Percentiles rank a stretch among this genome's conserved stretches.
These are phyloP conservation scores for Scaptomyza caliginosa DNA, from an alignment of 2,888 invertebrate species.

Conservation along the genomic window DNA sequence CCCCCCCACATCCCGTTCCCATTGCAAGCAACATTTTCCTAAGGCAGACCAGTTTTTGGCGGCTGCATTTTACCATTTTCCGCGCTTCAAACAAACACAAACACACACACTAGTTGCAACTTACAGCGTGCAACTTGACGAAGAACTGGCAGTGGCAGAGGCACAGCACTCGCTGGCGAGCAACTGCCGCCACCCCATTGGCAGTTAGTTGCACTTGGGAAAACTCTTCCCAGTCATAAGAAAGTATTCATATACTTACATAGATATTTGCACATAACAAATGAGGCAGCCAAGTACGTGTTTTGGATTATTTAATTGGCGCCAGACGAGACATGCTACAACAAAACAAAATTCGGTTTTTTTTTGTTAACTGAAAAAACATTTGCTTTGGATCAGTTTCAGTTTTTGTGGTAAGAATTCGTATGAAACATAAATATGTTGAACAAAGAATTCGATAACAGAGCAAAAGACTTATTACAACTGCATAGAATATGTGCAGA, in stretches of 20 bases:
- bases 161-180: conserved; percentile 18
- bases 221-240: conserved; percentile 53
- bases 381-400: conserved; percentile 26
- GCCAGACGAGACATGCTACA: conserved; percentile 36
- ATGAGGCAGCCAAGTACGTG: conserved; percentile 67
- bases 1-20: conserved; percentile 12
- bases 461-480: conserved; percentile 5
- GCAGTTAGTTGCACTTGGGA: conserved; percentile 58
- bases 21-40: conserved; percentile 58
- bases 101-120: not conserved
- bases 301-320: conserved; percentile 71
- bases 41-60: conserved; percentile 73
- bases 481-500: not conserved
- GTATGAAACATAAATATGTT: conserved; percentile 39
- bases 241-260: conserved; percentile 29
- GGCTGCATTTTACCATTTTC: conserved; percentile 74
- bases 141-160: conserved; percentile 20
- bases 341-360: conserved; percentile 1
- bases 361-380: not conserved
- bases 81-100: conserved; percentile 56
- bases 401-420: not conserved
- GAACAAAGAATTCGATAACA: conserved; percentile 7
- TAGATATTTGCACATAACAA: conserved; percentile 44
- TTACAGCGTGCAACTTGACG: not conserved
- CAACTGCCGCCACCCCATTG: conserved; percentile 47